Base-by-base conservation (phyloP, 2,113 vertebrate genomes). In the Tamias sibiricus region DNA sequence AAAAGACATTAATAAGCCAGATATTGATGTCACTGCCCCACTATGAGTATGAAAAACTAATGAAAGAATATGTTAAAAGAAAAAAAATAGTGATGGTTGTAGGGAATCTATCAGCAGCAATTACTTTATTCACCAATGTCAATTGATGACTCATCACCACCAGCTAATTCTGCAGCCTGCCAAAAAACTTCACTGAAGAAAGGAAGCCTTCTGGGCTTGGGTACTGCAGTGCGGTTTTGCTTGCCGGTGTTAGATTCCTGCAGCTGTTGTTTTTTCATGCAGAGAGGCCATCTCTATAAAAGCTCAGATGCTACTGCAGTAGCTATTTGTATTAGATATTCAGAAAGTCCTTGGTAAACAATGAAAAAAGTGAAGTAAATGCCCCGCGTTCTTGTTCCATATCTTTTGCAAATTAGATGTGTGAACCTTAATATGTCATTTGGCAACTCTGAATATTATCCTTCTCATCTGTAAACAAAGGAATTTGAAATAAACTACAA, bases 71-170 rank as follows among this genome's bases (percentile, higher is more conserved):
- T 91, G 20, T 24, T 94, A 86, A 88, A 94, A 96, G 24, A 47
- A 54, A 77, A 64, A 84, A 80, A 93, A 76, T 16, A 13, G 32
- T 20, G 20, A 35, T 54, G 16, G 71, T n/a, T 47, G 16, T 77
- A 62, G 47, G 83, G 71, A 86, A 62, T 79, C 62, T 57, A 93
- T 95, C 4, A 49, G 81, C 81, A 20, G 57, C 54, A 92, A 94
- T 91, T 92, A 85, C 3, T 59, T 96, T 97, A n/a, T 95, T 94
- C 90, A 87, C 92, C 66, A 90, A 81, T 91, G 92, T 92, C 91
- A 87, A 47, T 7, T 84, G 75, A 97, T 97, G 95, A 96, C 69
- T 94, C 94, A 95, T 95, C 54, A 24, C 37, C 42, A 84, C 8
- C 52, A 93, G 79, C 68, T 96, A 95, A 93, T 85, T 96, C 83